Base-by-base conservation (phyloP, 2,797 vertebrate species). In the Lepus townsendii region DNA sequence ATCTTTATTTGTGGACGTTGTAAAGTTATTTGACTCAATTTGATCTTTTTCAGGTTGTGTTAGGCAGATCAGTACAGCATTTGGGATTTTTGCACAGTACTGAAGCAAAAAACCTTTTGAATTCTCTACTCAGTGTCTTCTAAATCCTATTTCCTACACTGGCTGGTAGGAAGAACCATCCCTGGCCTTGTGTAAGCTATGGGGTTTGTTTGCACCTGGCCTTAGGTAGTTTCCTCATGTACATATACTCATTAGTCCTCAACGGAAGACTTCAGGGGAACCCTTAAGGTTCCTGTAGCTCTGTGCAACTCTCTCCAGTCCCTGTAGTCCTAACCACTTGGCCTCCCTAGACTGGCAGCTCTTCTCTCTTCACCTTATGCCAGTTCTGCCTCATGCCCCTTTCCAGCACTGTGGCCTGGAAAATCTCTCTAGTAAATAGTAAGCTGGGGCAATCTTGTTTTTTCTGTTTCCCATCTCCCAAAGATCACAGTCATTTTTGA, bases 11-110 rank as follows among this genome's bases (percentile, higher is more conserved):
- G 3, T 19, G 24, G 30, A 63, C 63, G 17, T 52, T n/a, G 52
- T 79, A 80, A 87, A 73, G 38, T 63, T 91, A 19, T 30, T 84
- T 86, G 50, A 62, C 62, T 82, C 27, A 77, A 62, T 72, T 60
- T 66, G n/a, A 12, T 52, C 62, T 63, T 90, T 82, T 91, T 91
- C 90, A 69, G 68, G 26, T 50, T 50, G 78, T 57, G 27, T 87
- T 88, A 60, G 66, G 32, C 27, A 86, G 42, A 47, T 47, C 42
- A 47, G 42, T 47, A 47, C 42, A 19, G 54, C 54, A 57, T 57
- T 57, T 57, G 54, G 20, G n/a, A 68, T 71, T 84, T 71, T 35
- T 10, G 47, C 57, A 69, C 5, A n/a, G 26, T 50, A 32, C 20
- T 24, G 4, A 73, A 9, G 69, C 17, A 76, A 47, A 47, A 92